A percentile compares a stretch with the other conserved stretches of the same genome.
These are phyloP conservation scores for Dendrolimus punctatus DNA, from an alignment of 1,140 invertebrate genomes.

Conservation along the genomic window DNA sequence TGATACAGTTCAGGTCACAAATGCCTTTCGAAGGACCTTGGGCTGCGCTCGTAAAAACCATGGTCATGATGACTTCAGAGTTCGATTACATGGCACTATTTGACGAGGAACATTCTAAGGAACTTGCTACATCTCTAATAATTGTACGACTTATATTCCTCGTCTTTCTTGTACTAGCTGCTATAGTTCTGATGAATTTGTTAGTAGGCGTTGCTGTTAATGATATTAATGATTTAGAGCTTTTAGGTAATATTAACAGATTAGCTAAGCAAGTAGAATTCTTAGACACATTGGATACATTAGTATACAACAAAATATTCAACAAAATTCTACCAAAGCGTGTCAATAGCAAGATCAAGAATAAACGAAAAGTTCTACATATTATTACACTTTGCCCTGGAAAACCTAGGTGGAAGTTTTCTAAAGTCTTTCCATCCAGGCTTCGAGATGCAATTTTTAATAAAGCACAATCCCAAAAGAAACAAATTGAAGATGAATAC, in stretches of 20 bases:
- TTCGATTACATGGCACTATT: constrained; percentile 69
- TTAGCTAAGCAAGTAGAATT: constrained; percentile 66
- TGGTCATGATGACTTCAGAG: constrained; percentile 75
- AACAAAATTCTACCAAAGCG: constrained; percentile 36
- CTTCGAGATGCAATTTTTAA: constrained; percentile 50
- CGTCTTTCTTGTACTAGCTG: constrained; percentile 73
- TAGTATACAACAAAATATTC: constrained; percentile 53
- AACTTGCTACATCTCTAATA: constrained; percentile 42
- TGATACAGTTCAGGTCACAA: constrained; percentile 66
- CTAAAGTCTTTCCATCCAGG: constrained; percentile 36
- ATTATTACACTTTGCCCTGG: constrained; percentile 41
- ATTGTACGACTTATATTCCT: constrained; percentile 73
- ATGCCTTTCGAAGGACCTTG: constrained; percentile 63
- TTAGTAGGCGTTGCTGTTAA: constrained; percentile 78
- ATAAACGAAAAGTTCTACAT: constrained; percentile 36
- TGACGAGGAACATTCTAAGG: constrained; percentile 42
- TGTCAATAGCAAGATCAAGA: constrained; percentile 37
- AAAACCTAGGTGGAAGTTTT: constrained; percentile 42
- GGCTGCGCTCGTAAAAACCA: constrained; percentile 69
- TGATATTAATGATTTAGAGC: constrained; percentile 75
- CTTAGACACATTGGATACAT: constrained; percentile 53
- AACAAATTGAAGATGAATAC: constrained; percentile 41
- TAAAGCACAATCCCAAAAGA: constrained; percentile 47
- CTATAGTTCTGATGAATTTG: constrained; percentile 77
- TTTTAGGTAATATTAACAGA: constrained; percentile 66